Conservation (phyloP, 2,113 vertebrate genomes). For the Chloroceryle aenea region DNA sequence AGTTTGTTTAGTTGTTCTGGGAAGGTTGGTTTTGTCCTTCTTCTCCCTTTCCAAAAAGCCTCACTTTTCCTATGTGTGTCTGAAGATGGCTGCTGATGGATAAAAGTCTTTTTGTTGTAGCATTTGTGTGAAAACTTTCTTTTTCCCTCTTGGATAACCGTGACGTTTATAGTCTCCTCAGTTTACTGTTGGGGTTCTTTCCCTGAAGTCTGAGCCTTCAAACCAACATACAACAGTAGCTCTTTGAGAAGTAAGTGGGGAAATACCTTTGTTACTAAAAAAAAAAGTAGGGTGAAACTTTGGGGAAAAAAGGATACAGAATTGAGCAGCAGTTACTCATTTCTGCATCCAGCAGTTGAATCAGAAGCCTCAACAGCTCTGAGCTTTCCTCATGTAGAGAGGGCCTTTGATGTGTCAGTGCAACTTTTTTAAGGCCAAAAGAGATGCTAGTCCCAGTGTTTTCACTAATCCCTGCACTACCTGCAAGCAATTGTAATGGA, state of each 20-base stretch:
- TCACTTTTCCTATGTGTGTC: neutral
- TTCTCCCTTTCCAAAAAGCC: neutral
- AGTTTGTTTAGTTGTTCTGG: neutral
- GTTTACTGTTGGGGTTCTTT: neutral
- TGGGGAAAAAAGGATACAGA: neutral
- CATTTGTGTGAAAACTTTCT: neutral
- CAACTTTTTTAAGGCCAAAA: neutral
- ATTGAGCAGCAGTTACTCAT: neutral
- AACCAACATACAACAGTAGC: neutral
- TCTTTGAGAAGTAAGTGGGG: neutral
- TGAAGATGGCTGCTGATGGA: neutral
- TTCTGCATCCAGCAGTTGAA: neutral
- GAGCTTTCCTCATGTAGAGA: neutral
- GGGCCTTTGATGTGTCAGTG: neutral
- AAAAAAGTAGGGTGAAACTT: neutral
- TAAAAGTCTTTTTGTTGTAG: neutral
- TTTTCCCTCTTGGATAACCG: neutral
- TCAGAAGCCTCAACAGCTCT: neutral
- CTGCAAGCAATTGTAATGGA: neutral
- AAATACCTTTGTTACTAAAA: neutral
- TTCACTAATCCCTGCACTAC: neutral
- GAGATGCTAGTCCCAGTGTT: neutral
- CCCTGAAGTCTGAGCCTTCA: neutral
- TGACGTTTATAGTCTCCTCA: neutral
- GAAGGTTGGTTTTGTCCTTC: neutral